Percentiles rank a stretch among this genome's conserved stretches.
Conservation (phyloP, 1,140 invertebrate genomes). For the Acromyrmex echinatior region DNA sequence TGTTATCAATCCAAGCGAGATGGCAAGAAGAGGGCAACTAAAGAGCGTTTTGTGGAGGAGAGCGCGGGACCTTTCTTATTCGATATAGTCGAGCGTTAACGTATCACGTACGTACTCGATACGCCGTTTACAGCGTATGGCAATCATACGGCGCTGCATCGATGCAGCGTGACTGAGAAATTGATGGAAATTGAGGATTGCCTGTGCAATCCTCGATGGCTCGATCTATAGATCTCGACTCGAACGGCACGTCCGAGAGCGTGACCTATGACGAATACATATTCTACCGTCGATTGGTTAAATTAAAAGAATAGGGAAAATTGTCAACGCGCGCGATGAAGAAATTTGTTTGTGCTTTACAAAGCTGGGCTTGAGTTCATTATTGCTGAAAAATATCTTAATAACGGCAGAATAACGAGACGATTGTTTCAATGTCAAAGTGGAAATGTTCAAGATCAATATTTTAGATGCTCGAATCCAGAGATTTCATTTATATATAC, state of each 20-base stretch:
- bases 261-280: conserved; percentile 37
- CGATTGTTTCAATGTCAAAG: conserved; percentile 34
- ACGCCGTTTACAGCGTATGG: too few species aligned
- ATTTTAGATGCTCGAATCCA: too few species aligned
- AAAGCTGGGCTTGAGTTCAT: conserved; percentile 20
- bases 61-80: background rate
- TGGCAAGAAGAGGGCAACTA: background rate
- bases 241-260: conserved; percentile 39
- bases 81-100: too few species aligned
- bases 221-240: background rate
- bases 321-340: conserved; percentile 13
- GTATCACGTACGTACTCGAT: too few species aligned
- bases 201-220: background rate
- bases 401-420: background rate
- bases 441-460: background rate
- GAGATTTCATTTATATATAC: too few species aligned
- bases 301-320: conserved; percentile 46
- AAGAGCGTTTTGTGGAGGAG: background rate
- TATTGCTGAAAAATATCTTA: conserved; percentile 39
- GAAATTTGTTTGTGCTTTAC: conserved; percentile 38
- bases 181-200: background rate
- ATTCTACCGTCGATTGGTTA: conserved; percentile 29
- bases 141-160: background rate
- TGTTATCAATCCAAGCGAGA: background rate
- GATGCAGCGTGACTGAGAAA: background rate